Base-by-base conservation (phyloP, 2,113 vertebrate species). In the Psilopogon haemacephalus region DNA sequence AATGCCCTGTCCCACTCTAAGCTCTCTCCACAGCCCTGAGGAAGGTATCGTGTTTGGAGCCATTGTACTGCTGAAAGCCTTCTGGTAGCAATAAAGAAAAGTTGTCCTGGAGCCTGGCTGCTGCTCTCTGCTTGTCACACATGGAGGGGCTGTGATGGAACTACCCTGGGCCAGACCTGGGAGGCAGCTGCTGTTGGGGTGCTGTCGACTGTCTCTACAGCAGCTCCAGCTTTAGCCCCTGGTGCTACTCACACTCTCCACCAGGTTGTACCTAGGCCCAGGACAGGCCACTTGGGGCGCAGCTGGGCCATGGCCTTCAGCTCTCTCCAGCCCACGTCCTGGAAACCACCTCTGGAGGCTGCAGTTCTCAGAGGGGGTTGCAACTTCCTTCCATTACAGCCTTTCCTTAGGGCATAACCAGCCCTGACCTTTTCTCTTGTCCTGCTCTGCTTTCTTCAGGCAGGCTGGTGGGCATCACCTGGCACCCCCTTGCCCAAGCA, bases 41-140 rank as follows among this genome's bases (percentile, higher is more conserved):
- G 92, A 98, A 97, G 97, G 97, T 97, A 97, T 93, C 11, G 85
- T 93, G 86, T 77, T 94, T 78, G 93, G 95, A 98, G 97, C 97
- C 94, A 84, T 97, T 96, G 95, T 96, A 82, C 96, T 96, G 97
- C 93, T 96, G 93, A 97, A 97, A 97, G 96, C 96, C 97, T 98
- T 98, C 98, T 98, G 98, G 98, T 98, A 98, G 96, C 98, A 98
- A 98, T 98, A 98, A 98, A 98, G 94, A 96, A 97, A 75, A 75
- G 97, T 98, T 98, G 98, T 98, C 98, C 97, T 97, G 96, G 95
- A 76, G 21, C 75, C 91, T 5, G 38, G 52, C 65, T 92, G 33
- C 60, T 17, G 4, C 50, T 42, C 5, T 16, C 38, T 94, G 80
- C 55, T 73, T 93, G 72, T 71, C 62, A 11, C 8, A 23, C 8